A percentile compares a stretch with the other conserved stretches of the same genome.
These are phyloP conservation scores for Pedionomus torquatus DNA, from an alignment of 2,113 vertebrate species.

Conservation along the genomic window DNA sequence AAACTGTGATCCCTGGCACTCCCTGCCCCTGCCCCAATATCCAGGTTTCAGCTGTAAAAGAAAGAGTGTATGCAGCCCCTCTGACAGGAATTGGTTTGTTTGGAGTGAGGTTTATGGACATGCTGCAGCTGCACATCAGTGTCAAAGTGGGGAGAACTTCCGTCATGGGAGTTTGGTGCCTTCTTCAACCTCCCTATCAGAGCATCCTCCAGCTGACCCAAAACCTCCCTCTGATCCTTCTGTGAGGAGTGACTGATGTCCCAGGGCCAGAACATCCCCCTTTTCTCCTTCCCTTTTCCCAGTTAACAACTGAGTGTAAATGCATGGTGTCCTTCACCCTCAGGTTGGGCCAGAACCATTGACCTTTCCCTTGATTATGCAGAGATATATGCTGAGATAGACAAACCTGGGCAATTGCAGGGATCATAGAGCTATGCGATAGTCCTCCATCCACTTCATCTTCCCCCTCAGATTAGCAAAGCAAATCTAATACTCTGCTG, in stretches of 20 bases:
- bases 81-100: neutral
- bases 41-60: neutral
- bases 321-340: neutral
- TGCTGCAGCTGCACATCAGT: neutral
- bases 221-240: neutral
- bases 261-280: neutral
- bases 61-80: neutral
- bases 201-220: neutral
- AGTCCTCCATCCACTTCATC: neutral
- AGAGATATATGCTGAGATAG: neutral
- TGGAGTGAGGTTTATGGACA: neutral
- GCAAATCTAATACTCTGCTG: neutral
- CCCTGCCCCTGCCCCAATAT: neutral
- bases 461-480: neutral
- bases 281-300: neutral
- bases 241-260: neutral
- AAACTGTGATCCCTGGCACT: neutral
- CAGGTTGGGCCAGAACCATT: neutral
- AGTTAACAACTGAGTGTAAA: neutral
- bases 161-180: neutral
- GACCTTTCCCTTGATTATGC: neutral
- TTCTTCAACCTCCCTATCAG: neutral
- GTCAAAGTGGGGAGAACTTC: neutral
- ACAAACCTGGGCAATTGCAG: neutral
- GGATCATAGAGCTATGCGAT: neutral